Evolutionary conservation across 2,888 invertebrate species (phyloP), one percentile per base, ranked within the genome.

Genomic region (Lithophane leautieri): DNA sequence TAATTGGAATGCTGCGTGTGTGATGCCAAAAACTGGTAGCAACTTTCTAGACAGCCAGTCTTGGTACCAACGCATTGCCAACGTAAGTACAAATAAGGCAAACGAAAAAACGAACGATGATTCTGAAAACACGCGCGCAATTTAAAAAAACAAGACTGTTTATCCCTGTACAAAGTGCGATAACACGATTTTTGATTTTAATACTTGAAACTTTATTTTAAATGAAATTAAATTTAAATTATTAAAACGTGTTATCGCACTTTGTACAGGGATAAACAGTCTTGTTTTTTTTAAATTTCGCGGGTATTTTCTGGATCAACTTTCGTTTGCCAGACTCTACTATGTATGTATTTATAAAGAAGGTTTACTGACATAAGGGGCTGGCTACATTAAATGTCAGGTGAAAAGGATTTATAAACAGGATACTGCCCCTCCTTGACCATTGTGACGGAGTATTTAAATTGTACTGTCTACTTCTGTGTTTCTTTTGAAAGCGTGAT

Each of bases 41-140:
- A 63, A 72, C 83, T 82, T 83, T 82, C 82, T 79, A 82, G 54
- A 40, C 60, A 47, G 78, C 78, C 60, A 62, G 73, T 67, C 42
- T 60, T 60, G 52, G n/a, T 65, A 54, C 42, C 47, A 66, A 61
- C 40, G 9, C n/a, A 28, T 19, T 65, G 42, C 42, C 47, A 66
- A 61, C 40, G 9, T 28, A 28, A 40, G 7, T 69, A 65, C 56
- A 25, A 42, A 70, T 75, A n/a, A n/a, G n/a, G n/a, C n/a, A n/a
- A n/a, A n/a, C 28, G 1, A 3, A 3, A 1, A 28, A 28, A 28
- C 28, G 28, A 28, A 28, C 1, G 28, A 2, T 28, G 28, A 28
- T 2, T 3, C 28, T 28, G 28, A 28, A 28, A 28, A 28, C 28
- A 28, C 28, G 28, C 28, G 28, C 28, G 28, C 28, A 28, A 28